Evolutionary conservation across 1,140 invertebrate genomes (phyloP).

Genomic region (Caligus rogercresseyi): DNA sequence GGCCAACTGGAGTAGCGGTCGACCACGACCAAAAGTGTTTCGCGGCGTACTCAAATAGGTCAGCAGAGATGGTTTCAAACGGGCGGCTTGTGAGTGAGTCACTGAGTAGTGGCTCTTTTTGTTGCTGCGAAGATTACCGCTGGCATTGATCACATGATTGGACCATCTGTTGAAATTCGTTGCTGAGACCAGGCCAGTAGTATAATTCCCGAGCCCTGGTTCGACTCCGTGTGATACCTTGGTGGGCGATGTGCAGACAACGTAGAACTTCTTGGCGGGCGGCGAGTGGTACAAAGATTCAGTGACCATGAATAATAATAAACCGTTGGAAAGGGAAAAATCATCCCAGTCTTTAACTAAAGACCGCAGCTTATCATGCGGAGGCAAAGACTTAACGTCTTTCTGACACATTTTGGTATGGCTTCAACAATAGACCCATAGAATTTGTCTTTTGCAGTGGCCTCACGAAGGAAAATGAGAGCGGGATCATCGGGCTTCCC

Average conservation of each 20-base stretch:
- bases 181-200: constrained; percentile 2
- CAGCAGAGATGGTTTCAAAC: background rate
- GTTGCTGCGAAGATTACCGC: background rate
- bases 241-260: background rate
- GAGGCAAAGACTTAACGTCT: background rate
- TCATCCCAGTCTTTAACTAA: constrained; percentile 1
- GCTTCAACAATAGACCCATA: background rate
- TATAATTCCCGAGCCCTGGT: background rate
- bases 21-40: background rate
- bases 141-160: background rate
- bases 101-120: background rate
- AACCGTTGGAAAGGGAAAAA: background rate
- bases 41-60: background rate
- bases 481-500: background rate
- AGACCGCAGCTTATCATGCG: background rate
- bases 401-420: background rate
- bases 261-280: background rate
- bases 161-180: background rate
- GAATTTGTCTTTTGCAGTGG: background rate
- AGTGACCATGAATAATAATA: background rate
- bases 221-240: background rate
- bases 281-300: background rate
- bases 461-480: background rate
- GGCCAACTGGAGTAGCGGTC: constrained; percentile 3
- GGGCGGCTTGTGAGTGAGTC: background rate